phyloP scores from a whole-genome alignment of 2,888 invertebrate genomes.

The Philereme transversata region DNA sequence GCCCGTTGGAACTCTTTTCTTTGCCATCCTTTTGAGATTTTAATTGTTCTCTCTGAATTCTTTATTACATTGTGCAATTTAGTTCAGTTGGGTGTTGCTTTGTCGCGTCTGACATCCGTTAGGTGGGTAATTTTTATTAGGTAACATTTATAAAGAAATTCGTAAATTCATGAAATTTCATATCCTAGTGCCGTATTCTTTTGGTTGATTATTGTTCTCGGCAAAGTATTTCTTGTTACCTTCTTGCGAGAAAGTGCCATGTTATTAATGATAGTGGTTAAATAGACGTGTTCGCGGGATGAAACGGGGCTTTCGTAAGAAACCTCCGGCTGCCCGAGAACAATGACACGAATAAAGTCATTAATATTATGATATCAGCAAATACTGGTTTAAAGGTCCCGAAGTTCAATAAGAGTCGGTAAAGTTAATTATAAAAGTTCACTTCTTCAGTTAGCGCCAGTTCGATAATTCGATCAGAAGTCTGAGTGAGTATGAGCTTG shows the following conservation, averaged over 20 bases:
- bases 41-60: slow-evolving; percentile 48
- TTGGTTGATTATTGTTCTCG: neutral
- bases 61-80: slow-evolving; percentile 45
- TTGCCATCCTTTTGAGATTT: slow-evolving; percentile 56
- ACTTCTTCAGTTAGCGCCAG: slow-evolving; percentile 30
- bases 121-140: slow-evolving; percentile 13
- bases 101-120: slow-evolving; percentile 24
- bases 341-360: slow-evolving; percentile 41
- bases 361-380: slow-evolving; percentile 45
- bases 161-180: neutral
- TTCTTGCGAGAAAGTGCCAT: slow-evolving; percentile 48
- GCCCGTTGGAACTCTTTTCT: slow-evolving; percentile 68
- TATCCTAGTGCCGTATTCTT: neutral
- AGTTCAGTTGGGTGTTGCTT: slow-evolving; percentile 26
- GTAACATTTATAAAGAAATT: slow-evolving; percentile 6
- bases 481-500: slow-evolving; percentile 40
- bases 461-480: slow-evolving; percentile 45
- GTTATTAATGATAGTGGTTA: slow-evolving; percentile 49
- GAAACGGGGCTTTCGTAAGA: slow-evolving; percentile 36
- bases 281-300: slow-evolving; percentile 43
- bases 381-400: slow-evolving; percentile 27
- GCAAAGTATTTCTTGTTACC: slow-evolving; percentile 1
- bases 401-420: slow-evolving; percentile 29
- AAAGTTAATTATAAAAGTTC: slow-evolving; percentile 38
- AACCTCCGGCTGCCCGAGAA: slow-evolving; percentile 35